phyloP scores from a whole-genome alignment of 1,140 invertebrate genomes.

The Orchestia grillus region DNA sequence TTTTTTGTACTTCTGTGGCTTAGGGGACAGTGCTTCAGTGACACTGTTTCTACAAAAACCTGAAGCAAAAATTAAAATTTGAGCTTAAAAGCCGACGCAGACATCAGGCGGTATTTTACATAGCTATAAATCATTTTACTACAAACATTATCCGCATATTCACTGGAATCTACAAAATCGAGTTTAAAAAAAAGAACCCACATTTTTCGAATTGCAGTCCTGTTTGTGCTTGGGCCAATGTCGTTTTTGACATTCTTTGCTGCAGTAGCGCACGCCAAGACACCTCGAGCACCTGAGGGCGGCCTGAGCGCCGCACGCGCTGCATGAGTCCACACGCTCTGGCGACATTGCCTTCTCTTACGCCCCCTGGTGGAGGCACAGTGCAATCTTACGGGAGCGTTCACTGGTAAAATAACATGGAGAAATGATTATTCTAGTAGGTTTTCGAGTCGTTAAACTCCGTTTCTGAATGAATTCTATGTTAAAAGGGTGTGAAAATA shows the following conservation, averaged over 20 bases:
- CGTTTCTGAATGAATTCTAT: neutral
- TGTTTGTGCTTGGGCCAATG: neutral
- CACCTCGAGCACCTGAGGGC: neutral
- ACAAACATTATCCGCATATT: too few species aligned
- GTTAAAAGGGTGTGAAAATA: neutral
- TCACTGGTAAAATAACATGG: neutral
- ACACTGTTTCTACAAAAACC: too few species aligned
- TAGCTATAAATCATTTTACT: too few species aligned
- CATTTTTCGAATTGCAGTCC: neutral
- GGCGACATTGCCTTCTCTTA: too few species aligned
- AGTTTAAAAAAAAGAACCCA: neutral
- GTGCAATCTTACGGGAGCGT: neutral
- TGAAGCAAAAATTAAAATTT: too few species aligned
- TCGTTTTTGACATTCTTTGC: slow-evolving; percentile 2
- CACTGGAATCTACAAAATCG: too few species aligned
- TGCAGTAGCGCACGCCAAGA: slow-evolving; percentile 12
- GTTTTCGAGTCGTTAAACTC: too few species aligned
- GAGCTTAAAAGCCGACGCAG: too few species aligned
- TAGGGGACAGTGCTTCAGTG: too few species aligned
- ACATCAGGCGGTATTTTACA: too few species aligned
- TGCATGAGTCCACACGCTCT: neutral
- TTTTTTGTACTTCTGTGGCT: too few species aligned
- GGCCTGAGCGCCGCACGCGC: neutral
- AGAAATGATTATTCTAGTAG: neutral
- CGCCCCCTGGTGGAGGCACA: neutral